Evolutionary conservation across 2,113 vertebrate species (phyloP), one percentile per base, ranked within the genome.

Genomic region (Poeciliopsis turrubarensis): DNA sequence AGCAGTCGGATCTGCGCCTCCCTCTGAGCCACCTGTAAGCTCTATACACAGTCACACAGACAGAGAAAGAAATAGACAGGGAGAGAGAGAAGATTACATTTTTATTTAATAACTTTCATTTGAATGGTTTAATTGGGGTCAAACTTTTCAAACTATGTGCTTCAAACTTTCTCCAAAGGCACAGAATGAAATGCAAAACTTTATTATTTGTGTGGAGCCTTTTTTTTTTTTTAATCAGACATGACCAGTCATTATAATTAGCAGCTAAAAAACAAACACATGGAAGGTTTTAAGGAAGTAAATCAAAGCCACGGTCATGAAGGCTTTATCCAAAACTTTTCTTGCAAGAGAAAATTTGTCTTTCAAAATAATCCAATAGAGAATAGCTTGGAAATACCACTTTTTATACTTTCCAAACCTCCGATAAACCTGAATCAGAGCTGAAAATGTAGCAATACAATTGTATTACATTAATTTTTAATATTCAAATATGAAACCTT

Each of bases 11-110:
- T 95, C 94, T 99, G 98, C 3, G 96, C 94, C 73, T 99, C 98
- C 80, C 96, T 99, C 92, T 99, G 98, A 9, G 96, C 97, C 70
- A 98, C 98, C 80, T 97, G 97, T 71, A 99, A 92, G 32, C 96
- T 97, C 97, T 99, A 84, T 0, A 26, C 26, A 60, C 15, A 27
- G 37, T 74, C 39, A 67, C 15, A 30, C 0, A 57, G 13, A 41
- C 12, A 3, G 73, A 1, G 3, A 60, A 19, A 11, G 5, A 61
- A 13, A 60, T 11, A 2, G 73, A 1, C 3, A 60, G 10, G 5
- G 5, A 13, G 41, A 44, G 41, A 17, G 14, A 44, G 41, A 44
- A 17, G 15, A 15, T 17, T 4, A 1, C 4, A 66, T 25, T 25
- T 1, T 54, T 9, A 54, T 25, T 54, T 25, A 25, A 54, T 7